These are phyloP conservation scores for Coluber constrictor DNA, from an alignment of 2,797 vertebrate genomes.

Conservation along the genomic window DNA sequence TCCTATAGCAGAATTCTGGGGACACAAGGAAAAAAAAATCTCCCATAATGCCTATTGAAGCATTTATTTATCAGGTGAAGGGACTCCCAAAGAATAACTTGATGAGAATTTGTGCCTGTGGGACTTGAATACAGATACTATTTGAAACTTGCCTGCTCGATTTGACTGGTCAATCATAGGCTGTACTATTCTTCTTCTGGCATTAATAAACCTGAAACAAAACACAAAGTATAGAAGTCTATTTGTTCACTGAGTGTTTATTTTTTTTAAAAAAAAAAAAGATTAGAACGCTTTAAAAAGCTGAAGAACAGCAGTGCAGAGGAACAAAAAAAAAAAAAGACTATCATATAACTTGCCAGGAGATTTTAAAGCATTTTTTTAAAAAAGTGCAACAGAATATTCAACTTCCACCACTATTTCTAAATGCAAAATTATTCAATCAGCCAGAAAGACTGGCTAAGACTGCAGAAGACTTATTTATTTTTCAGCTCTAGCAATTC, in stretches of 20 bases:
- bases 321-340: not conserved
- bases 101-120: conserved; percentile 69
- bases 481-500: conserved; percentile 75
- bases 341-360: not conserved
- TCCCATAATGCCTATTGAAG: conserved; percentile 77
- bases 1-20: conserved; percentile 78
- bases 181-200: conserved; percentile 99
- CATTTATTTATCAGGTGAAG: conserved; percentile 76
- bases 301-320: conserved; percentile 13
- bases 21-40: conserved; percentile 67
- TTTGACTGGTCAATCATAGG: conserved; percentile 99
- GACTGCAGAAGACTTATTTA: conserved; percentile 49
- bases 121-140: conserved; percentile 68
- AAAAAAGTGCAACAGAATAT: not conserved
- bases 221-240: conserved; percentile 72
- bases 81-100: conserved; percentile 67
- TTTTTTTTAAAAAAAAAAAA: conserved; percentile 11
- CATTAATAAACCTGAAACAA: conserved; percentile 98
- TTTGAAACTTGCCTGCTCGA: conserved; percentile 95
- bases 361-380: not conserved
- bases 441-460: conserved; percentile 71
- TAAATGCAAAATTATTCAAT: conserved; percentile 25
- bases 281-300: conserved; percentile 34
- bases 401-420: conserved; percentile 31
- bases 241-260: conserved; percentile 57